Evolutionary conservation across 2,113 vertebrate species (phyloP).

Genomic region (Poecile atricapillus): DNA sequence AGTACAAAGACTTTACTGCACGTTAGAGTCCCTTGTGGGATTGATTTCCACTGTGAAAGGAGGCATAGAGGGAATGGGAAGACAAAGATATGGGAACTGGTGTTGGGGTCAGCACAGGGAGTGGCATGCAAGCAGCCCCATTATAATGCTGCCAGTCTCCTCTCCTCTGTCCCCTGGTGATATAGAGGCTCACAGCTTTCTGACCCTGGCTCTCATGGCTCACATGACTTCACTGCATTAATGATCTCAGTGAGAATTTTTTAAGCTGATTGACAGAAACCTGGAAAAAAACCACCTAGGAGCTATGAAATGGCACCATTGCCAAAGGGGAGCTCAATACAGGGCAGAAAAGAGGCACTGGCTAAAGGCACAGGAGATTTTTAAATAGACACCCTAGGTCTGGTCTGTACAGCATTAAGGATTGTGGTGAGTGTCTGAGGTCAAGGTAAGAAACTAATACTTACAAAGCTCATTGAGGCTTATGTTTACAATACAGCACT

Average conservation of each 20-base stretch:
- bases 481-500: neutral
- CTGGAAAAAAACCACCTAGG: neutral
- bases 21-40: neutral
- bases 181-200: neutral
- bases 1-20: neutral
- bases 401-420: neutral
- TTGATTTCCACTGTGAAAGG: neutral
- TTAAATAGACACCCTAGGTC: neutral
- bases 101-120: neutral
- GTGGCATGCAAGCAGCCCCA: neutral
- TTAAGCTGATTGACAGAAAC: conserved; percentile 43
- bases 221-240: conserved; percentile 17
- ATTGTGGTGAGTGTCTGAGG: neutral
- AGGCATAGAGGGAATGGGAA: neutral
- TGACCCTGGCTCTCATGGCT: neutral
- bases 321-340: neutral
- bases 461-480: neutral
- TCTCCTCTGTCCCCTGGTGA: neutral
- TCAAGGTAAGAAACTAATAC: neutral
- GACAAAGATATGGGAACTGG: neutral
- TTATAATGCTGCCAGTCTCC: neutral
- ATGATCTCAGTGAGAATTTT: conserved; percentile 23
- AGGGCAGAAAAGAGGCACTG: neutral
- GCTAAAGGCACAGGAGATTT: neutral
- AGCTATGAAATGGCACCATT: neutral